phyloP scores from a whole-genome alignment of 2,797 vertebrate genomes.

The Halcyon leucocephala region DNA sequence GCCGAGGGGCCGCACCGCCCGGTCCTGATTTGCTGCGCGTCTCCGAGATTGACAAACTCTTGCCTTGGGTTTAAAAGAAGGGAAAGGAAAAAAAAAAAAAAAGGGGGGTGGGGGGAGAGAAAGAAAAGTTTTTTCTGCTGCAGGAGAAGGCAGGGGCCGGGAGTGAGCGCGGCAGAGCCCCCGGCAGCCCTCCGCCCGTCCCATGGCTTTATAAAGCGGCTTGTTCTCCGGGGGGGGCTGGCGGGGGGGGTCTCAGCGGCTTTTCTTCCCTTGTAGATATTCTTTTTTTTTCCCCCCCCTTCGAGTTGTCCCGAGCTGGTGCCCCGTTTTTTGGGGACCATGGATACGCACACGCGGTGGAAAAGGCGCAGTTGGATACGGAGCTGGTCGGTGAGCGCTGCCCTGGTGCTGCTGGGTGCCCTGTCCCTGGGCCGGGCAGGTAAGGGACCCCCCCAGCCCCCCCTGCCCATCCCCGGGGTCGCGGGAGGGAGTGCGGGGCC shows the following conservation, averaged over 20 bases:
- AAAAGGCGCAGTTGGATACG: conserved; percentile 76
- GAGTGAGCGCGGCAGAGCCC: conserved; percentile 38
- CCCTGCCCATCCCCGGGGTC: background rate
- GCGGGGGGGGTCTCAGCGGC: conserved; percentile 20
- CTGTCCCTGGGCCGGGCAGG: conserved; percentile 76
- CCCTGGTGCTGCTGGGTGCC: conserved; percentile 56
- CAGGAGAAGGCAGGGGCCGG: conserved; percentile 65
- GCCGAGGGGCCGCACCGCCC: background rate
- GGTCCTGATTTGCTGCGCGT: conserved; percentile 75
- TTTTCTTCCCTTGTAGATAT: conserved; percentile 11
- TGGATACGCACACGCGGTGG: conserved; percentile 85
- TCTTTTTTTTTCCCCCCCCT: background rate
- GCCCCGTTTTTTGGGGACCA: conserved; percentile 56
- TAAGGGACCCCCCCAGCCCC: conserved; percentile 47
- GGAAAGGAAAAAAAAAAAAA: background rate
- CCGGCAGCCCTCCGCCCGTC: conserved; percentile 37
- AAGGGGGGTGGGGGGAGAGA: conserved; percentile 21
- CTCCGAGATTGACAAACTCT: conserved; percentile 69
- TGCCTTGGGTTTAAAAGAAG: conserved; percentile 57
- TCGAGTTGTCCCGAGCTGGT: background rate
- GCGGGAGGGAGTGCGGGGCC: too few species aligned
- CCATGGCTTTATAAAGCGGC: conserved; percentile 76
- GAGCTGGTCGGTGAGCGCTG: conserved; percentile 47
- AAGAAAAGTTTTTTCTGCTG: conserved; percentile 67
- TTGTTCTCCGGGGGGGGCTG: conserved; percentile 33